phyloP scores from a whole-genome alignment of 2,797 vertebrate species.

The Knipowitschia caucasica region DNA sequence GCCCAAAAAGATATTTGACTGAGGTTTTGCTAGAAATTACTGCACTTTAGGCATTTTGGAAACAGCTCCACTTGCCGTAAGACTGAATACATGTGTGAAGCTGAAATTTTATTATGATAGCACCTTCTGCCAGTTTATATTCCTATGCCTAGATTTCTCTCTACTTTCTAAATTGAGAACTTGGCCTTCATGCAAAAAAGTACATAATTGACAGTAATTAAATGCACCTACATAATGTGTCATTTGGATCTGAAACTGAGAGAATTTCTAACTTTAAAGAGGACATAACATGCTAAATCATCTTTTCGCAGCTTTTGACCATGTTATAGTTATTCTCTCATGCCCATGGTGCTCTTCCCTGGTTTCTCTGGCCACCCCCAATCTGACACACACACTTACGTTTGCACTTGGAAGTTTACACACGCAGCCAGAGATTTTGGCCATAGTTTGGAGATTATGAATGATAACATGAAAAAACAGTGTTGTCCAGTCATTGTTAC shows the following conservation, averaged over 20 bases:
- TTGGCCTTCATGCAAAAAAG: not conserved
- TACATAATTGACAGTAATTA: not conserved
- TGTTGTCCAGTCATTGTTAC: too few relatives aligned
- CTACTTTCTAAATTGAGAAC: not conserved
- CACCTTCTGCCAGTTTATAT: not conserved
- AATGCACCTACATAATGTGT: not conserved
- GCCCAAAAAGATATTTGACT: conserved; percentile 10
- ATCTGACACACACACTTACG: too few relatives aligned
- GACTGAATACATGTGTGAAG: not conserved
- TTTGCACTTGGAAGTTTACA: too few relatives aligned
- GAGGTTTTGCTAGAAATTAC: conserved; percentile 18
- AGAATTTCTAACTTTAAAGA: not conserved
- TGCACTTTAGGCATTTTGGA: conserved; percentile 43
- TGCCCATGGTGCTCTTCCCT: too few relatives aligned
- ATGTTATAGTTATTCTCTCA: too few relatives aligned
- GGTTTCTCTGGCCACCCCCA: too few relatives aligned
- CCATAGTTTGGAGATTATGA: too few relatives aligned
- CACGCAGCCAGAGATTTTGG: too few relatives aligned
- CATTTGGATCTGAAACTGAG: not conserved
- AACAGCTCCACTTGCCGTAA: not conserved
- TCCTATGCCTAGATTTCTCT: not conserved
- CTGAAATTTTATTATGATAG: not conserved
- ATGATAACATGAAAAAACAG: too few relatives aligned
- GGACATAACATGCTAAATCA: too few relatives aligned
- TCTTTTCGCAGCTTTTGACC: too few relatives aligned